Percentiles rank a stretch among this genome's conserved stretches.
These are phyloP conservation scores for Huso huso DNA, from an alignment of 2,797 vertebrate species.

Conservation along the genomic window DNA sequence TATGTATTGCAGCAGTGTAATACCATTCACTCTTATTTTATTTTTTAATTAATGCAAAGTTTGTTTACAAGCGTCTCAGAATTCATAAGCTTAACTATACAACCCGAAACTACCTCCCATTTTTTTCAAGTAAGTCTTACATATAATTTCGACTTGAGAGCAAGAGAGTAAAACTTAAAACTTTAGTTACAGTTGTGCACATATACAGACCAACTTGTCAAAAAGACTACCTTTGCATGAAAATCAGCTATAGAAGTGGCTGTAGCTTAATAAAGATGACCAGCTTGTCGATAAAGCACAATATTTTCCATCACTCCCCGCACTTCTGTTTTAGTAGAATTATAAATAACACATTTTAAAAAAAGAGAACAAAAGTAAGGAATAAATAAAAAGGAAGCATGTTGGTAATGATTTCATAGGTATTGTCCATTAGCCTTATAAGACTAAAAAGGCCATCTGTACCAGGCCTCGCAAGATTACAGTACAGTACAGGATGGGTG, in stretches of 20 bases:
- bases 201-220: conserved; percentile 23
- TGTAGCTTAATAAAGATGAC: conserved; percentile 19
- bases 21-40: conserved; percentile 39
- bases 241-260: conserved; percentile 32
- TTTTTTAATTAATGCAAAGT: too few species aligned
- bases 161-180: conserved; percentile 17
- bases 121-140: conserved; percentile 63
- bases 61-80: conserved; percentile 22
- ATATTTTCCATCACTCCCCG: conserved; percentile 23
- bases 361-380: conserved; percentile 2
- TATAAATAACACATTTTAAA: neutral
- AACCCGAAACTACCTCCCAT: conserved; percentile 31
- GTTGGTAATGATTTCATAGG: conserved; percentile 18
- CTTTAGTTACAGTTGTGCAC: conserved; percentile 24
- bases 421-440: too few species aligned
- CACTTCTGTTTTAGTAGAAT: conserved; percentile 17
- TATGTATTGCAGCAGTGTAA: conserved; percentile 39
- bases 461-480: conserved; percentile 26
- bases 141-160: conserved; percentile 59
- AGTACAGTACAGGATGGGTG: conserved; percentile 50
- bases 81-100: conserved; percentile 23
- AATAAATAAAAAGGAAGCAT: conserved; percentile 20
- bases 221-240: conserved; percentile 42
- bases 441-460: too few species aligned
- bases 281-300: conserved; percentile 15